Percentiles rank a stretch among this genome's conserved stretches.
Conservation (phyloP, 2,888 invertebrate genomes). For the Ormyrus thymus region DNA sequence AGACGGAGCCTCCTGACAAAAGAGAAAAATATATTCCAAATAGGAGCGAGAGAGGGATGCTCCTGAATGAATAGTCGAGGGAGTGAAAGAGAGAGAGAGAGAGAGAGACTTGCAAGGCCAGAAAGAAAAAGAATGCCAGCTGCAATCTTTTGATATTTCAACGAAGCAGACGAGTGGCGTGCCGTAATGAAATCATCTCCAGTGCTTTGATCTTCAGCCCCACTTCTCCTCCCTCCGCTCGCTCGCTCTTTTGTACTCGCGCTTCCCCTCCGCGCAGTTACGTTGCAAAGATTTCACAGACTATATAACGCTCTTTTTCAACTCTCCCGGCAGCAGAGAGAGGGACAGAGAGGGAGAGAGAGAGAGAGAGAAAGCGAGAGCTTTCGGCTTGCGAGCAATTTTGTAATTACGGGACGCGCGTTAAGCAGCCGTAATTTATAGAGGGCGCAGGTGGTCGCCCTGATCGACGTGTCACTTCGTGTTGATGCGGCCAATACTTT, state of each 20-base stretch:
- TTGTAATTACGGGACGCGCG: slow-evolving; percentile 63
- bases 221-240: slow-evolving; percentile 43
- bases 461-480: neutral
- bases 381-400: slow-evolving; percentile 57
- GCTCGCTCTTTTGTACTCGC: slow-evolving; percentile 43
- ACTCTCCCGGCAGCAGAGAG: slow-evolving; percentile 28
- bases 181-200: slow-evolving; percentile 74
- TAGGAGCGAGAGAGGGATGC: neutral
- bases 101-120: slow-evolving; percentile 9
- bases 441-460: slow-evolving; percentile 20
- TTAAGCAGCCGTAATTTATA: slow-evolving; percentile 58
- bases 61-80: slow-evolving; percentile 28
- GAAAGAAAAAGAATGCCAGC: slow-evolving; percentile 50
- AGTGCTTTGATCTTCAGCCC: slow-evolving; percentile 73
- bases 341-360: too few species aligned
- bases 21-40: slow-evolving; percentile 28
- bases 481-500: neutral
- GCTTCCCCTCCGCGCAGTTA: slow-evolving; percentile 37
- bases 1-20: slow-evolving; percentile 24
- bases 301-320: slow-evolving; percentile 45
- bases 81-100: slow-evolving; percentile 5
- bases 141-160: slow-evolving; percentile 74
- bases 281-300: slow-evolving; percentile 53
- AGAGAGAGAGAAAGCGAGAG: too few species aligned
- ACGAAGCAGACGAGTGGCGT: slow-evolving; percentile 72